These are phyloP conservation scores for Escarpia spicata DNA, from an alignment of 2,888 invertebrate species.

Conservation along the genomic window DNA sequence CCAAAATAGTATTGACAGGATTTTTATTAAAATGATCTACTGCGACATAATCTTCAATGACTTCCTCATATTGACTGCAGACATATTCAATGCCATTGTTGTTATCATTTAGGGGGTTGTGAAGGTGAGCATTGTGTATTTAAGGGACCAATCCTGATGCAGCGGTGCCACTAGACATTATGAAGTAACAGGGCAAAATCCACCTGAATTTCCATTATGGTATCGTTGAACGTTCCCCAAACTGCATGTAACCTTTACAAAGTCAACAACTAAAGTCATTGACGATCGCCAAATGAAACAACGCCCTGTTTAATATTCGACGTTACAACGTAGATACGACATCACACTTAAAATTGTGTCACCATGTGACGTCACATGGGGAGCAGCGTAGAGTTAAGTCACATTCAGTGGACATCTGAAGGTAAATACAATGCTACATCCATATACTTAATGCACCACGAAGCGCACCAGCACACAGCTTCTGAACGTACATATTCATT, in stretches of 20 bases:
- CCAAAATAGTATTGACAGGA: no score
- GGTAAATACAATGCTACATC: not conserved
- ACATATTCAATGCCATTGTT: no score
- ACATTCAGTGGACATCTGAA: not conserved
- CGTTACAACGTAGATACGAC: not conserved
- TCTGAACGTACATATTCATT: not conserved
- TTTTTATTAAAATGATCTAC: no score
- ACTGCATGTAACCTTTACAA: not conserved
- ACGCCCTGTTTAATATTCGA: not conserved
- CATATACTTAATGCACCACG: not conserved
- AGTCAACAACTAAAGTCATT: not conserved
- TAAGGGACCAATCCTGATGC: no score
- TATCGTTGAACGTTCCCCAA: not conserved
- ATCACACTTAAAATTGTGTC: not conserved
- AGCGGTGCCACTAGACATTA: no score
- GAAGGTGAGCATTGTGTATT: no score
- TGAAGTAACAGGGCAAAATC: no score
- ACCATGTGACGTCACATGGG: not conserved
- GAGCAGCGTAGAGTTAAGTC: not conserved
- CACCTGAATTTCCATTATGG: no score
- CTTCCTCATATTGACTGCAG: no score
- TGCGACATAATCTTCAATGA: no score
- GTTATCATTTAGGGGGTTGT: no score
- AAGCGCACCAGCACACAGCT: not conserved
- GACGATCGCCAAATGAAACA: not conserved